Conservation (phyloP, 35 echinoderm and acorn worm genomes). For the Ophioderma brevispina region DNA sequence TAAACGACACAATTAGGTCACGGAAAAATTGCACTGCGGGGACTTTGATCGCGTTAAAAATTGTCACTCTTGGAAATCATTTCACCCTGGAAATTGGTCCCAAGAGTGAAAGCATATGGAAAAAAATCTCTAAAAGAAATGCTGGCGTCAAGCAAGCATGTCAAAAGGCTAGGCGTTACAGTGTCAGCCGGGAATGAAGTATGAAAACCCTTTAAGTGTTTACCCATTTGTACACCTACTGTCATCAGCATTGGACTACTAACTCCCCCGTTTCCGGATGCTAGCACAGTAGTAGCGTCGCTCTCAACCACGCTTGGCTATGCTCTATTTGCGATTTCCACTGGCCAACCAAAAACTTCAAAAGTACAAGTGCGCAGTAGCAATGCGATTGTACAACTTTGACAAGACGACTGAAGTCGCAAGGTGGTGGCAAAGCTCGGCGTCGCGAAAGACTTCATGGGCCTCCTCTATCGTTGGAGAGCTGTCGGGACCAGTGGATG, state of each 20-base stretch:
- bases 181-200: too few species aligned
- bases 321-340: conserved; percentile 89
- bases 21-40: too few species aligned
- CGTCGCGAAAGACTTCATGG: conserved; percentile 92
- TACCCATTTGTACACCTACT: conserved; percentile 56
- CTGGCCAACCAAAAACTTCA: conserved; percentile 93
- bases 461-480: conserved; percentile 98
- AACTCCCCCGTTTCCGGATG: conserved; percentile 82
- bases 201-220: too few species aligned
- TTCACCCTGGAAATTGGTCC: too few species aligned
- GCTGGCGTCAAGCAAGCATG: too few species aligned
- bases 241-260: conserved; percentile 96
- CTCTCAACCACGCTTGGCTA: conserved; percentile 83
- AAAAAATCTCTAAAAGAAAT: too few species aligned
- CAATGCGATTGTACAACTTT: conserved; percentile 97
- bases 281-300: conserved; percentile 64
- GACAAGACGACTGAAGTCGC: conserved; percentile 88
- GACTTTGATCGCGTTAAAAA: too few species aligned
- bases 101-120: too few species aligned
- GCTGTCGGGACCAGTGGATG: conserved; percentile 95
- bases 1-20: too few species aligned
- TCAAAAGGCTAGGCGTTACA: too few species aligned
- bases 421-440: conserved; percentile 68
- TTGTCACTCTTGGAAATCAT: too few species aligned
- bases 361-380: conserved; percentile 89